A percentile compares a stretch with the other conserved stretches of the same genome.
Conservation (phyloP, 2,113 vertebrate species). For the Verasper variegatus region DNA sequence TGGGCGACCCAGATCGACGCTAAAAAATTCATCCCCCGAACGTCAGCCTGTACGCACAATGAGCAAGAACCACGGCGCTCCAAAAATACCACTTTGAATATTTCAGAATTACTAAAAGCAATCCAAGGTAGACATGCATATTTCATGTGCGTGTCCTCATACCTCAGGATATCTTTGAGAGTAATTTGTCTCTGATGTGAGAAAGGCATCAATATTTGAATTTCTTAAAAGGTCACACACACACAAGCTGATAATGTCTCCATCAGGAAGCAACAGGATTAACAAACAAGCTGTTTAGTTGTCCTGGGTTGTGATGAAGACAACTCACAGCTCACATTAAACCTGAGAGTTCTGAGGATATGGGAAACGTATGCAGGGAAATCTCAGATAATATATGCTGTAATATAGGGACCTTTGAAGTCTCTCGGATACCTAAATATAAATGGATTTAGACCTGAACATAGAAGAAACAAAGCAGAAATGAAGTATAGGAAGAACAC, state of each 20-base stretch:
- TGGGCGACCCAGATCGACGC: constrained; percentile 47
- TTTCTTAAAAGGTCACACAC: constrained; percentile 62
- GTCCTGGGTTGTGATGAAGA: constrained; percentile 1
- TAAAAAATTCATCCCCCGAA: constrained; percentile 60
- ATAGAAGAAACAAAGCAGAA: background rate
- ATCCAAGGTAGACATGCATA: constrained; percentile 78
- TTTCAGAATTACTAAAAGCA: constrained; percentile 84
- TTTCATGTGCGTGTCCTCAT: constrained; percentile 67
- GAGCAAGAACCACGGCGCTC: constrained; percentile 29
- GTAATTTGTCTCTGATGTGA: constrained; percentile 74
- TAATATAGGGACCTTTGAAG: background rate
- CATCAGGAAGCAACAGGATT: constrained; percentile 23
- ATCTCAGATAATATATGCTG: background rate
- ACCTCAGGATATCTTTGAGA: constrained; percentile 66
- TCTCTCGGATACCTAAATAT: background rate
- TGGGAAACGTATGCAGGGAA: background rate
- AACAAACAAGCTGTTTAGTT: constrained; percentile 51
- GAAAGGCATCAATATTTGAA: constrained; percentile 78
- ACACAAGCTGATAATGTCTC: constrained; percentile 34
- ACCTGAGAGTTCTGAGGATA: background rate
- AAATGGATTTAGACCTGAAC: background rate
- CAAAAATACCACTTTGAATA: constrained; percentile 76
- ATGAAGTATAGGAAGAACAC: background rate
- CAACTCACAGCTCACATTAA: constrained; percentile 1
- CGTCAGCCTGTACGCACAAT: constrained; percentile 50